These are phyloP conservation scores for Ceratina japonica DNA, from an alignment of 1,140 invertebrate species.

Conservation along the genomic window DNA sequence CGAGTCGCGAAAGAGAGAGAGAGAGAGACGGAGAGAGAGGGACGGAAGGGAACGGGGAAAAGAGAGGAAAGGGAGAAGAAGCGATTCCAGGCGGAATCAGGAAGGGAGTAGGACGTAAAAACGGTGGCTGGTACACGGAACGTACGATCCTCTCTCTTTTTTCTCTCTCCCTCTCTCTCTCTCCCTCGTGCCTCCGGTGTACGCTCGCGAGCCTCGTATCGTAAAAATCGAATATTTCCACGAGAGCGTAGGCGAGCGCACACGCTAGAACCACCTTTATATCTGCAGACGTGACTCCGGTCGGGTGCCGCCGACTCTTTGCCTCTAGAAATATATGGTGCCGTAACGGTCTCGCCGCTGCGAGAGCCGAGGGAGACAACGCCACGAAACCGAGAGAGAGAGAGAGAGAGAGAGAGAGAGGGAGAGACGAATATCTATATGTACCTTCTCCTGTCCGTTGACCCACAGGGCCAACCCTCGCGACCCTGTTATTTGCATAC, in stretches of 20 bases:
- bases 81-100: constrained; percentile 26
- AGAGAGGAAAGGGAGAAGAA: not conserved
- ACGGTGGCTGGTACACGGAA: constrained; percentile 48
- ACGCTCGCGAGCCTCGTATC: constrained; percentile 67
- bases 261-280: constrained; percentile 69
- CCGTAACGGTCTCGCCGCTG: constrained; percentile 68
- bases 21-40: not conserved
- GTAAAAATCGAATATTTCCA: constrained; percentile 77
- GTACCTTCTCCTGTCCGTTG: constrained; percentile 66
- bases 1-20: constrained; percentile 12
- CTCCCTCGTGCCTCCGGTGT: constrained; percentile 21
- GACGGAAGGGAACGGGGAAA: not conserved
- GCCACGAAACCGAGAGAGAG: constrained; percentile 6
- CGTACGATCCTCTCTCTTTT: constrained; percentile 23
- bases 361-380: constrained; percentile 55
- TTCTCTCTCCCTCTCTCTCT: not conserved
- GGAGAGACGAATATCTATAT: constrained; percentile 23
- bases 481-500: constrained; percentile 73
- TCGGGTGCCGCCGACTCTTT: constrained; percentile 56
- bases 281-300: constrained; percentile 71
- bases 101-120: constrained; percentile 43
- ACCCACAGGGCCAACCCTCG: constrained; percentile 69
- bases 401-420: not conserved
- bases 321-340: constrained; percentile 73
- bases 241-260: constrained; percentile 65